Evolutionary conservation across 2,888 invertebrate species (phyloP).

Genomic region (Apamea crenata): DNA sequence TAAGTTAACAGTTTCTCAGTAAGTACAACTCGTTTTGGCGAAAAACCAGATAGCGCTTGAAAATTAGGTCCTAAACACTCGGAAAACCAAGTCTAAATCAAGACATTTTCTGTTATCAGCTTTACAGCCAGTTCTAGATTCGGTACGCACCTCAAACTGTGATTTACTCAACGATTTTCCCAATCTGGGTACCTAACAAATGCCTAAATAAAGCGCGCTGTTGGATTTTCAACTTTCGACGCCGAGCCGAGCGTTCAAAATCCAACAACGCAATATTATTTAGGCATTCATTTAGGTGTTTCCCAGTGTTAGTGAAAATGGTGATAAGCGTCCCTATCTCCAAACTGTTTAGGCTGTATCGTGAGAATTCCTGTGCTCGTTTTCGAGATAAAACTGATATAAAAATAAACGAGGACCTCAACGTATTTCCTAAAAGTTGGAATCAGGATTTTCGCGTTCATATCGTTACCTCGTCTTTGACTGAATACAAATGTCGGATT

Average conservation of each 20-base stretch:
- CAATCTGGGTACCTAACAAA: constrained; percentile 9
- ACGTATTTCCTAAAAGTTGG: constrained; percentile 26
- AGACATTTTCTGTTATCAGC: constrained; percentile 43
- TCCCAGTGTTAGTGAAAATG: not conserved
- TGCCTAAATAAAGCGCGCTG: not conserved
- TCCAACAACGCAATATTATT: not conserved
- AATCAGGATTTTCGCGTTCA: constrained; percentile 12
- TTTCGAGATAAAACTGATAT: constrained; percentile 38
- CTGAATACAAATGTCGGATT: not conserved
- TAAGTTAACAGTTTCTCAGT: not conserved
- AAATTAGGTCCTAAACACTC: constrained; percentile 25
- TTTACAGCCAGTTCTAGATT: constrained; percentile 17
- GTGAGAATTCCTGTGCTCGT: constrained; percentile 35
- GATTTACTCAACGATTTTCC: constrained; percentile 38
- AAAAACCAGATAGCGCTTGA: constrained; percentile 5
- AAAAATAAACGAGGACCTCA: constrained; percentile 48
- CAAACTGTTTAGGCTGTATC: constrained; percentile 50
- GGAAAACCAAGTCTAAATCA: constrained; percentile 22
- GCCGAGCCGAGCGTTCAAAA: not conserved
- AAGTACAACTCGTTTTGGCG: not conserved
- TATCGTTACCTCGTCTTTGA: constrained; percentile 4
- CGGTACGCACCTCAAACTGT: constrained; percentile 32
- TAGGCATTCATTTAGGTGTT: not conserved
- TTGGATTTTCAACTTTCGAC: not conserved
- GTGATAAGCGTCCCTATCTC: constrained; percentile 43